Evolutionary conservation across 1,140 invertebrate species (phyloP).

Genomic region (Acyrthosiphon pisum): DNA sequence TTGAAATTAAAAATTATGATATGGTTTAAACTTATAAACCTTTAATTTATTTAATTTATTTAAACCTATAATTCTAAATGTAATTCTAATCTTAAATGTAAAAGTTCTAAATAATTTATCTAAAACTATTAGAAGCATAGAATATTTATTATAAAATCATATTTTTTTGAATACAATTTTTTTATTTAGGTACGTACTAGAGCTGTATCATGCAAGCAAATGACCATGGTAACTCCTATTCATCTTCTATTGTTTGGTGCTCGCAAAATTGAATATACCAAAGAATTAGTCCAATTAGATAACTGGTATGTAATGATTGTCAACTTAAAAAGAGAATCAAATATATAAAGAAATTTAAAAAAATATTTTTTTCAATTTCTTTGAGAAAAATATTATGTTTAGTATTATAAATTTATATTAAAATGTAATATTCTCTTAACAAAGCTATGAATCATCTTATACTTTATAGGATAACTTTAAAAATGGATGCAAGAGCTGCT

Average conservation of each 20-base stretch:
- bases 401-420: slow-evolving; percentile 5
- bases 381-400: not conserved
- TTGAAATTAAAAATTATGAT: not conserved
- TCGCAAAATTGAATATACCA: slow-evolving; percentile 76
- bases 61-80: not conserved
- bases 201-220: slow-evolving; percentile 96
- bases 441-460: slow-evolving; percentile 24
- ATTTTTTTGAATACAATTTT: not conserved
- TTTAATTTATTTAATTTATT: no score
- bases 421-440: not conserved
- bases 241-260: slow-evolving; percentile 92
- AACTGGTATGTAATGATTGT: slow-evolving; percentile 70
- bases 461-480: slow-evolving; percentile 79
- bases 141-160: not conserved
- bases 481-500: slow-evolving; percentile 80
- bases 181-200: slow-evolving; percentile 80
- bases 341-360: not conserved
- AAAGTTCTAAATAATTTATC: no score
- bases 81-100: no score
- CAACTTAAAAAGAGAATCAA: not conserved
- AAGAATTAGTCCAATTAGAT: slow-evolving; percentile 78
- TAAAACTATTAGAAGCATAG: not conserved
- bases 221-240: slow-evolving; percentile 94
- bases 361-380: not conserved
- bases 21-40: not conserved